These are phyloP conservation scores for Tipula lateralis DNA, from an alignment of 2,888 invertebrate genomes.

Conservation along the genomic window DNA sequence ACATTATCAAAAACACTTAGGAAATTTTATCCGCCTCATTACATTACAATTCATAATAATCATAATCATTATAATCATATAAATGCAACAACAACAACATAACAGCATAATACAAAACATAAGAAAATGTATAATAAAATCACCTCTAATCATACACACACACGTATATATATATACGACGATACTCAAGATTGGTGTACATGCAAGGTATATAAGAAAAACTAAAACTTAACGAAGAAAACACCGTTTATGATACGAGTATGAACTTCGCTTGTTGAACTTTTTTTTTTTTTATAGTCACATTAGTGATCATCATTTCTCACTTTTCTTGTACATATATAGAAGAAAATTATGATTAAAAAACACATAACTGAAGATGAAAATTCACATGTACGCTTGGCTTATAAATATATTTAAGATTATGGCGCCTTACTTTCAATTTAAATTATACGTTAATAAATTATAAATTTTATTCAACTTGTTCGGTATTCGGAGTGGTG, in stretches of 20 bases:
- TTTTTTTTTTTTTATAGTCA: conserved; percentile 20
- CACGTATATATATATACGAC: background rate
- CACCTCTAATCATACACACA: conserved; percentile 13
- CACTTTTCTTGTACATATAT: conserved; percentile 14
- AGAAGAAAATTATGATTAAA: background rate
- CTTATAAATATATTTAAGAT: background rate
- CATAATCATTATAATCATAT: conserved; percentile 24
- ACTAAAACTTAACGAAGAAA: background rate
- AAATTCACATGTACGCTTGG: background rate
- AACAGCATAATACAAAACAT: background rate
- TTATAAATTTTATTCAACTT: background rate
- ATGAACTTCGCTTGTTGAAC: conserved; percentile 24
- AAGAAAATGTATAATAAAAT: background rate
- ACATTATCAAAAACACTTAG: conserved; percentile 19
- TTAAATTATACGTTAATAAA: conserved; percentile 20
- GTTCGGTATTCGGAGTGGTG: background rate
- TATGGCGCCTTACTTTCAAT: conserved; percentile 19
- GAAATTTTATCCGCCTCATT: conserved; percentile 15
- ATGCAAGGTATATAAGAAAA: background rate
- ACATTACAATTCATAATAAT: conserved; percentile 24
- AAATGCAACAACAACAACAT: background rate
- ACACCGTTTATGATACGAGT: background rate
- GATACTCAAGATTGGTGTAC: background rate
- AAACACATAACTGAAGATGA: background rate
- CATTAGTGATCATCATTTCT: conserved; percentile 24